A percentile compares a stretch with the other conserved stretches of the same genome.
Evolutionary conservation across 2,113 vertebrate species (phyloP).

Genomic region (sheep (Ovis aries)): ARS-UI_Ramb_v3.0 NC_056072.1:37551001-37551500

Average conservation of each 20-base stretch:
- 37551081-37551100: slow-evolving; percentile 96
- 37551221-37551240: slow-evolving; percentile 78
- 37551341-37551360: neutral
- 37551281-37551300: neutral
- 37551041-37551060: slow-evolving; percentile 98
- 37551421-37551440: neutral
- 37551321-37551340: neutral
- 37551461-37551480: no score
- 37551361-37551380: neutral
- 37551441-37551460: neutral
- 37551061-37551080: slow-evolving; percentile 87
- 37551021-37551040: slow-evolving; percentile 93
- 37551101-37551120: slow-evolving; percentile 93
- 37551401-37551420: neutral
- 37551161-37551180: slow-evolving; percentile 96
- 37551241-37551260: no score
- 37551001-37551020: slow-evolving; percentile 83
- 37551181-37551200: slow-evolving; percentile 99
- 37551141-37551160: slow-evolving; percentile 94
- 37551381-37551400: accelerated
- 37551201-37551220: slow-evolving; percentile 95
- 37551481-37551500: neutral
- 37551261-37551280: neutral
- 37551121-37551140: slow-evolving; percentile 93
- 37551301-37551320: neutral